Base-by-base conservation (phyloP, 2,797 vertebrate genomes). In the Malurus splendens region DNA sequence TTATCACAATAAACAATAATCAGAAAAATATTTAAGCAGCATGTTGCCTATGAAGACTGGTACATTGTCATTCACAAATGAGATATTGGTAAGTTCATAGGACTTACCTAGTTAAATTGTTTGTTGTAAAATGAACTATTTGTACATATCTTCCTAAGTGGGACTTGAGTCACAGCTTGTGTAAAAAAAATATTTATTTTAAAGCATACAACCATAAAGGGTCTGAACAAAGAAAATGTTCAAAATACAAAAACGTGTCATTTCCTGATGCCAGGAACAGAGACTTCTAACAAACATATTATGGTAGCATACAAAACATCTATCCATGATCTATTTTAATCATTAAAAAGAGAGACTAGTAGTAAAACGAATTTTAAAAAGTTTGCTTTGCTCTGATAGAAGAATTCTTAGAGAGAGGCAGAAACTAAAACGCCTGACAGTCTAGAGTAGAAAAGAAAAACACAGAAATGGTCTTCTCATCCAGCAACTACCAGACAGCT, bases 231-330 rank as follows among this genome's bases (percentile, higher is more conserved):
- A 91, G 82, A 81, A 89, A 72, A 64, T n/a, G 51, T 79, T 72
- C 89, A 83, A 78, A 92, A 91, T 45, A 86, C 7, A 18, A 82
- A 71, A 65, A 42, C 4, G 83, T 94, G 82, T 93, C 93, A 94
- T 81, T 93, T 95, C 94, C 93, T 81, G 59, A 91, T 66, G 41
- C 52, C 42, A 92, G 48, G 70, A 94, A 78, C 45, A 70, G n/a
- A 81, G 25, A 86, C 62, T 81, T 50, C 66, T 44, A 89, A 79
- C 28, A 88, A 84, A 82, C 24, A 23, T 55, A 74, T 23, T 17
- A 50, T 14, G 51, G 23, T 51, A 74, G 42, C 55, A 81, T 10
- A 89, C 20, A 72, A 72, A 87, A 72, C 52, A 65, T 68, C 41
- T 65, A 71, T 2, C 9, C 39, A 48, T 1, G 2, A 59, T 65